Evolutionary conservation across 2,797 vertebrate genomes (phyloP), one percentile per base, ranked within the genome.

Genomic region (Enteromius unitaeniatus): DNA sequence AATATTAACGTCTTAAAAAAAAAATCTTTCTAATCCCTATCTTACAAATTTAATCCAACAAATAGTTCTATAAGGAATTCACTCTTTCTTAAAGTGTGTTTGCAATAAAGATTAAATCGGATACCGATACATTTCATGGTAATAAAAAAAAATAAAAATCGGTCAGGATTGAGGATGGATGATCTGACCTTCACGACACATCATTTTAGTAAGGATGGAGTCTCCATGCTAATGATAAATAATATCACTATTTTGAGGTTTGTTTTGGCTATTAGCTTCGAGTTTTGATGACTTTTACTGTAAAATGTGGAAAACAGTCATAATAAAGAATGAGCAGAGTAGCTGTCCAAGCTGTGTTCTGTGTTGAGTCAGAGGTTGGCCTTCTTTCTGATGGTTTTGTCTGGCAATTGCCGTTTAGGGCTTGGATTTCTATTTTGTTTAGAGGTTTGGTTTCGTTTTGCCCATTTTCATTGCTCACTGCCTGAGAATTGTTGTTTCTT

Each of bases 281-380:
- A 53, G 49, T 37, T 53, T 34, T 53, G 49, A 74, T 53, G 49
- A 34, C 49, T 74, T 53, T 37, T 53, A 51, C 70, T 53, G 72
- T 51, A 51, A 51, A 21, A 34, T 73, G 70, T 74, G 72, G 72
- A 74, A 74, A 74, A 53, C 28, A 14, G 49, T 74, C 28, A 53
- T 53, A 34, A 34, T 34, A 31, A 51, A 74, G 28, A 53, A 34
- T 13, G 47, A 74, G 26, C 19, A 28, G 47, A 21, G 40, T 9
- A 45, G 49, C 28, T 1, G 68, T 70, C 68, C 68, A 70, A 47
- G 45, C 42, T 47, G 47, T 34, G 60, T 31, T 64, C 60, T 64
- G 49, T 37, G 72, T 74, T 74, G 47, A 74, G 28, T 74, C 47
- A 51, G 17, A 51, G 70, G 17, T 10, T 74, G 70, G 70, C 70